phyloP scores from a whole-genome alignment of 2,797 vertebrate species.

The Sebastiscus albofasciatus region DNA sequence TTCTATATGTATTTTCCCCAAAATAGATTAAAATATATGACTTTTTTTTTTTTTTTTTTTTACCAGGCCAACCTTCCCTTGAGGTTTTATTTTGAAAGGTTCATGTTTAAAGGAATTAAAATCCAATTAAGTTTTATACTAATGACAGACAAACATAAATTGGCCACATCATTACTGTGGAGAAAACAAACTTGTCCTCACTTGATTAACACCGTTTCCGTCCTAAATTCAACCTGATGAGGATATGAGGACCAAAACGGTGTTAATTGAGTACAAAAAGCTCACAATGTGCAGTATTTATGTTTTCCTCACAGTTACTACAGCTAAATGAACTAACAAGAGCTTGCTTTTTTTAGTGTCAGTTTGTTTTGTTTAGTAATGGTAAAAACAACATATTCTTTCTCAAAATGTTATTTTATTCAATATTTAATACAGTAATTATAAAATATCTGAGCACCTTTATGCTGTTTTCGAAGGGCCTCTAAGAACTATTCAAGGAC shows the following conservation, averaged over 20 bases:
- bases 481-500: background rate
- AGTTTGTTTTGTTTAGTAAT: background rate
- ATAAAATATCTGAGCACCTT: background rate
- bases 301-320: background rate
- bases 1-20: background rate
- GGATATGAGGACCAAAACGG: background rate
- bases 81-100: background rate
- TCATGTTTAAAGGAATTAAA: constrained; percentile 16
- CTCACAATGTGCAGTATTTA: background rate
- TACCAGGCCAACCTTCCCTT: background rate
- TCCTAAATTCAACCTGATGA: background rate
- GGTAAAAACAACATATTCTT: too few relatives aligned
- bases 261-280: background rate
- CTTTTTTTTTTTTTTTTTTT: too few relatives aligned
- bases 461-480: background rate
- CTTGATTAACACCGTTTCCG: background rate
- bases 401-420: too few relatives aligned
- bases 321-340: too few relatives aligned
- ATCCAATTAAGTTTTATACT: constrained; percentile 8
- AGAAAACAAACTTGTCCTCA: background rate
- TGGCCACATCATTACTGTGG: background rate
- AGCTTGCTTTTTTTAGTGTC: too few relatives aligned
- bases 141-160: background rate
- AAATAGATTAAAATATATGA: background rate
- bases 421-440: background rate